Base-by-base conservation (phyloP, 2,113 vertebrate species). In the Myotis brandtii region DNA sequence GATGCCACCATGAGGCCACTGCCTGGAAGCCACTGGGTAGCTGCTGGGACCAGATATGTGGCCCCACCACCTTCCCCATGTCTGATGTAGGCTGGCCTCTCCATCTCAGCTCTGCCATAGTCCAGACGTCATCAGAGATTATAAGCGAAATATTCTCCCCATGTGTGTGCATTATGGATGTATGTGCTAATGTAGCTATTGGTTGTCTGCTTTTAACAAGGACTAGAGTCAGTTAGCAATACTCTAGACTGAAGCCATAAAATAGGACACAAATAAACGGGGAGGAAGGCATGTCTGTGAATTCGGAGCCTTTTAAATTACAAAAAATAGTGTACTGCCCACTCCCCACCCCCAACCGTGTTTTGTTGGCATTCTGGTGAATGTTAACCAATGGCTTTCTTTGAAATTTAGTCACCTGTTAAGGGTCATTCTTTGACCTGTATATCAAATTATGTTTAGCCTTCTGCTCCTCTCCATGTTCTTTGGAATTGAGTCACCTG, bases 1-100 rank as follows among this genome's bases (percentile, higher is more conserved):
- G 9, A 43, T 12, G 25, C 62, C 62, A 79, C 86, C 82, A 14
- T 0, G 79, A 89, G 95, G 86, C 89, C 75, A 43, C 30, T 9
- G 62, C 48, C 89, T 83, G 89, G 96, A 96, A 95, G 91, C 75
- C 16, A 37, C 69, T 3, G 50, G 67, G 94, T 81, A 82, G 94
- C 87, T 67, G 62, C 81, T 59, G 59, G 80, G 80, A 59, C 43
- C 77, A 40, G 40, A 48, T 13, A 18, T 7, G 11, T 2, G 46
- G 66, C 72, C 88, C 52, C 17, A 5, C 30, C 32, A 48, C 32
- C 81, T 91, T 23, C 72, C 25, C 64, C 3, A 2, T 11, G 43
- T 23, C 48, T 6, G 14, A 21, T 1, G 23, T 9, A 70, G 52
- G 23, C 59, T 89, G 13, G 17, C 30, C 48, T 70, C 56, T 52